phyloP scores from a whole-genome alignment of 2,888 invertebrate species.

The Cephus rjabovi region DNA sequence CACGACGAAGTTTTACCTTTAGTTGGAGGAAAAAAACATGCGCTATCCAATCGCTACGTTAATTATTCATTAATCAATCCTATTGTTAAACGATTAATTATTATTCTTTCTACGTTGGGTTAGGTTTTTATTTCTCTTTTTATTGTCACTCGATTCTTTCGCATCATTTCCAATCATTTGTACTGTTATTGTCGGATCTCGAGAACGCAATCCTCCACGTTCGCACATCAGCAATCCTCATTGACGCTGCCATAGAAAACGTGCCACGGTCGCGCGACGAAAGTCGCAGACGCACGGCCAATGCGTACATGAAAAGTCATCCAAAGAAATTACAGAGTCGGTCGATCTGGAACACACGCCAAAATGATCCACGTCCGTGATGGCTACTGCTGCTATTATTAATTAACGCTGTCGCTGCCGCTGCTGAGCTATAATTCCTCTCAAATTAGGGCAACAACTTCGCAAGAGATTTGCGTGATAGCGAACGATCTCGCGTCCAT shows the following conservation, averaged over 20 bases:
- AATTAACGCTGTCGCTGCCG: too few relatives aligned
- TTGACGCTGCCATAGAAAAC: slow-evolving; percentile 54
- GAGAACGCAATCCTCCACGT: neutral
- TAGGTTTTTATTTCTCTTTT: slow-evolving; percentile 41
- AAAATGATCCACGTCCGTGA: too few relatives aligned
- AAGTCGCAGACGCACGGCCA: neutral
- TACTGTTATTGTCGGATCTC: too few relatives aligned
- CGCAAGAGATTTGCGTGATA: slow-evolving; percentile 16
- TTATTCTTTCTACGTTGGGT: slow-evolving; percentile 47
- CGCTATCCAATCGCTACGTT: slow-evolving; percentile 25
- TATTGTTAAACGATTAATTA: slow-evolving; percentile 40
- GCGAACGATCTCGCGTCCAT: slow-evolving; percentile 27
- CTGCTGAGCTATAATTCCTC: neutral
- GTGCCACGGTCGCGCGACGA: slow-evolving; percentile 31
- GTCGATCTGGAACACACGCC: neutral
- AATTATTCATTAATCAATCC: slow-evolving; percentile 30
- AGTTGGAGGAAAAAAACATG: slow-evolving; percentile 21
- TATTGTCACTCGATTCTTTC: slow-evolving; percentile 6
- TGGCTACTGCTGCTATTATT: too few relatives aligned
- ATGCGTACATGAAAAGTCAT: neutral
- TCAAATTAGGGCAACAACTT: slow-evolving; percentile 7
- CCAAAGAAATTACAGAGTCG: neutral
- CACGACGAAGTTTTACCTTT: slow-evolving; percentile 18
- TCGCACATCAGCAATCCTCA: slow-evolving; percentile 29
- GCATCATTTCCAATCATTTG: neutral